phyloP scores from a whole-genome alignment of 2,888 invertebrate species.

The Phyto melanocephala region DNA sequence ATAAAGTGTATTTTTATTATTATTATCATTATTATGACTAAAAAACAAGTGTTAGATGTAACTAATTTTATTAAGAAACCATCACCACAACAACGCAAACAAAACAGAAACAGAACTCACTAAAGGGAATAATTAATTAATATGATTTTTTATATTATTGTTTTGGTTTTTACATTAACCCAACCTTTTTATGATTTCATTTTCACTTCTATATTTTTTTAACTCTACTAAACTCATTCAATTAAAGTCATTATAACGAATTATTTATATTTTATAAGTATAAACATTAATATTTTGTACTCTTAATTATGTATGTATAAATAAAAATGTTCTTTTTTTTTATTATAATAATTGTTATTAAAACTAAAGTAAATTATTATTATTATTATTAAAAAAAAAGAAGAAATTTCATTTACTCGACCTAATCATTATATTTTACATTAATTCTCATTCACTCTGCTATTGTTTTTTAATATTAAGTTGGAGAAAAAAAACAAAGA shows the following conservation, averaged over 20 bases:
- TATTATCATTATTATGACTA: not conserved
- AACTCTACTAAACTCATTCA: not conserved
- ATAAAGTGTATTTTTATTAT: conserved; percentile 1
- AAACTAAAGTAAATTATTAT: conserved; percentile 19
- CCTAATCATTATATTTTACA: too few relatives aligned
- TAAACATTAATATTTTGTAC: not conserved
- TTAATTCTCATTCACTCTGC: conserved; percentile 7
- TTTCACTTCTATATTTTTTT: conserved; percentile 10
- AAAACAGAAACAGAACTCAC: not conserved
- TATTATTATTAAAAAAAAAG: conserved; percentile 37
- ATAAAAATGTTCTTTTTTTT: conserved; percentile 18
- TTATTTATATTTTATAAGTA: conserved; percentile 18
- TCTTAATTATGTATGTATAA: conserved; percentile 30
- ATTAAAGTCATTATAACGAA: conserved; percentile 30
- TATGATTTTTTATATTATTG: conserved; percentile 10
- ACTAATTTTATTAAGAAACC: not conserved
- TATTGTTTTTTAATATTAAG: conserved; percentile 40
- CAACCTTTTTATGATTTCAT: not conserved
- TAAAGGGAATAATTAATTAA: conserved; percentile 14
- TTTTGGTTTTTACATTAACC: conserved; percentile 12
- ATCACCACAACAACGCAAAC: not conserved
- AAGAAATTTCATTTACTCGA: too few relatives aligned
- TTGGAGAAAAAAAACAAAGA: conserved; percentile 39
- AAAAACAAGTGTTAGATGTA: conserved; percentile 6
- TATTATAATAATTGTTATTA: conserved; percentile 19